Base-by-base conservation (phyloP, 2,797 vertebrate genomes). In the Ciconia nigra region DNA sequence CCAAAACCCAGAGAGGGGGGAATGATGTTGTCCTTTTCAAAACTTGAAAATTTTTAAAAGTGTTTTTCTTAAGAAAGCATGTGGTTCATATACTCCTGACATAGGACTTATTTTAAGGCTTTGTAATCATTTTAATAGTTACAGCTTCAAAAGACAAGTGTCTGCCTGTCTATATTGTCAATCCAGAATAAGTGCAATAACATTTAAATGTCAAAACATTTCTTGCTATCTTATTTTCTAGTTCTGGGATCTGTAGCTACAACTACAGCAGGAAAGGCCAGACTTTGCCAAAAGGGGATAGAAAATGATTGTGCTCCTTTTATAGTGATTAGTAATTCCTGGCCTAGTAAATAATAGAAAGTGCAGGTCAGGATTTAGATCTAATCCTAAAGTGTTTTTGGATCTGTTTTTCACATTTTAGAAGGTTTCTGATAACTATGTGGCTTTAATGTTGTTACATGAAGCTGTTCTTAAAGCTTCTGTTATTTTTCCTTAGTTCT, bases 311-410 rank as follows among this genome's bases (percentile, higher is more conserved):
- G 94, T 81, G 58, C 28, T 93, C 65, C 65, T 90, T 94, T 96
- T 86, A 78, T 44, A 95, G 35, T 59, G 55, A 74, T 90, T 83
- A 73, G 46, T 72, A 92, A 57, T 95, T 81, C 80, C 69, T 92
- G 66, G 85, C 98, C 93, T 98, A 97, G 96, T 91, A 94, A 95
- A 87, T n/a, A 90, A 83, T 42, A 93, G 86, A 49, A 92, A 29
- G 13, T 57, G 13, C 35, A 90, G 39, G 26, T 89, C 57, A 74
- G 55, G 37, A 79, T 85, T 94, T 52, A 71, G 29, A 29, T 62
- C 29, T 83, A 77, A 73, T 69, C 29, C 11, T 58, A 44, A 41
- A 10, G 22, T 24, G 28, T 1, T 74, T 89, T 79, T 65, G 4
- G 2, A 74, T 57, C 13, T 69, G 5, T 5, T 91, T 96, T 94